Base-by-base conservation (phyloP, 2,797 vertebrate genomes). In the Chloroceryle amazona region DNA sequence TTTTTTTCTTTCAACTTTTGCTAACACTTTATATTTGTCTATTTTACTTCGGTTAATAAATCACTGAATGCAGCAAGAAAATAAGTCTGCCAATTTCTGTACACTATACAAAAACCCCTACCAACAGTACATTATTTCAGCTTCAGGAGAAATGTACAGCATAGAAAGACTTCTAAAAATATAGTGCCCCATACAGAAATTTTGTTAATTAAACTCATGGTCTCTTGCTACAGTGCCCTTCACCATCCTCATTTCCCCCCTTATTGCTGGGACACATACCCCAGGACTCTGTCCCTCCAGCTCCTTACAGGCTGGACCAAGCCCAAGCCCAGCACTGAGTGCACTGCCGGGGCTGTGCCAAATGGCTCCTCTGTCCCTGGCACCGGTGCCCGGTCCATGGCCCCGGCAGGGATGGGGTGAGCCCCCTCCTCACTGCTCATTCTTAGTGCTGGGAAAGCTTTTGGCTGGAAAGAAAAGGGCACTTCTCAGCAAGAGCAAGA, bases 61-160 rank as follows among this genome's bases (percentile, higher is more conserved):
- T 98, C 95, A 96, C 98, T 97, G 95, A 98, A 98, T 93, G 97
- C 98, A 98, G 98, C 98, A 98, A 98, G 97, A 98, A 98, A 98
- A 98, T 98, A 98, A 57, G 96, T 97, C 96, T 96, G 97, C 98
- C 97, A 3, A 98, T 98, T 98, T 98, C 98, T 98, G 97, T 98
- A 98, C 98, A 98, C 98, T 98, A 98, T 98, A 98, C 98, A 52
- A 98, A 97, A 95, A 95, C 85, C 97, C 95, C 97, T 90, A 39
- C 82, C 95, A 74, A 86, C 95, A 97, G 95, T 95, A 98, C 63
- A 95, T 92, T 92, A 96, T 91, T 97, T 91, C 95, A 97, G 86
- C 94, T 97, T 89, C 96, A 89, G 98, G 96, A 97, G 95, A 97
- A 98, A 98, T 97, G 97, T 98, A 97, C 97, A 98, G 95, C 95